phyloP scores from a whole-genome alignment of 2,888 invertebrate genomes.

The Eupithecia vulgata region DNA sequence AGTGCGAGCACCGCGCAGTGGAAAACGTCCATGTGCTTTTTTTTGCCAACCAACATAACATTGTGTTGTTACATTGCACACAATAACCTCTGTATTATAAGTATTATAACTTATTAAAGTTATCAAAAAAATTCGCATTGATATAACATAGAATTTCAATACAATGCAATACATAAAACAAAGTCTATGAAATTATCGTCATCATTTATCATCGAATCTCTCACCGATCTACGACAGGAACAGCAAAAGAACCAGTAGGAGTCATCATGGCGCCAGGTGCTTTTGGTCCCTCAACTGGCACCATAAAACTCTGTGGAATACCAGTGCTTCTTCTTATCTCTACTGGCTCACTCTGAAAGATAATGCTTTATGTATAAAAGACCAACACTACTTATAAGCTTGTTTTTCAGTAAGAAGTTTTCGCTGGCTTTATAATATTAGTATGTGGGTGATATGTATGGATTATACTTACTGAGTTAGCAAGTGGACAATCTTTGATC shows the following conservation, averaged over 20 bases:
- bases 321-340: constrained; percentile 98
- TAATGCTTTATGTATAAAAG: neutral
- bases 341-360: constrained; percentile 83
- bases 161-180: too few relatives aligned
- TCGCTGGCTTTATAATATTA: too few relatives aligned
- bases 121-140: neutral
- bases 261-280: constrained; percentile 97
- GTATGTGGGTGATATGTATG: neutral
- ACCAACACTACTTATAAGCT: neutral
- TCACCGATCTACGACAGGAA: constrained; percentile 94
- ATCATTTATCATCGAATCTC: constrained; percentile 48
- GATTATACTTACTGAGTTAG: constrained; percentile 67
- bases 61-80: neutral
- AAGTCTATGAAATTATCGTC: neutral
- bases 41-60: too few relatives aligned
- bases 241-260: constrained; percentile 93
- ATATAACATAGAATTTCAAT: neutral
- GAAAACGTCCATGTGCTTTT: too few relatives aligned
- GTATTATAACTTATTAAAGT: too few relatives aligned
- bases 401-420: too few relatives aligned
- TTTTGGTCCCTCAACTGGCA: constrained; percentile 94
- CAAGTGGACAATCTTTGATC: constrained; percentile 97
- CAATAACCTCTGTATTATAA: constrained; percentile 1
- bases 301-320: constrained; percentile 98
- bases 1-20: too few relatives aligned